Base-by-base conservation (phyloP, 2,113 vertebrate species). In the Mesoclemmys tuberculata region DNA sequence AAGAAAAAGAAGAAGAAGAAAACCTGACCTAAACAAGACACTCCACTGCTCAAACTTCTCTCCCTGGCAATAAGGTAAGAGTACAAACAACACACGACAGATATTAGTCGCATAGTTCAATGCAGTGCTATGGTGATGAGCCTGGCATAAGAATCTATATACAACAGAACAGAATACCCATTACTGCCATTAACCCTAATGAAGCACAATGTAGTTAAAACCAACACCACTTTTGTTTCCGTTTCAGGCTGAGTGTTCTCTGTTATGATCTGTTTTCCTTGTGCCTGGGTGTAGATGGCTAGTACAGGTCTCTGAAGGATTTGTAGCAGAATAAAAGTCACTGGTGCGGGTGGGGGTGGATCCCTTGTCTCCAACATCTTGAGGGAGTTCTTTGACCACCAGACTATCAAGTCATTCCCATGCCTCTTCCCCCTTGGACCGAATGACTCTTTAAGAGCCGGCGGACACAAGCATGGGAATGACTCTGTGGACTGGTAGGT, bases 91-190 rank as follows among this genome's bases (percentile, higher is more conserved):
- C n/a, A 75, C 0, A 0, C 29, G 78, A 88, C 44, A n/a, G 26
- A 19, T 75, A 14, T 24, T 3, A 77, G 10, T 5, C 31, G 38
- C 0, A 0, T 27, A 85, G 24, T 55, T 89, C 24, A 77, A 64
- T 81, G 80, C 4, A 14, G 38, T 88, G 61, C 22, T 80, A 22
- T n/a, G n/a, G n/a, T n/a, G n/a, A n/a, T n/a, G n/a, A n/a, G n/a
- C n/a, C n/a, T n/a, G n/a, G n/a, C n/a, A n/a, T 21, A 41, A 41
- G 18, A 61, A 61, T 10, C 58, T 31, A 35, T n/a, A n/a, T n/a
- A 38, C 35, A 54, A 27, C 21, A 27, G 21, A 81, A 38, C 11
- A 5, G 19, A 80, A 49, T n/a, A 51, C 35, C n/a, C n/a, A 5
- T 38, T 48, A 26, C 51, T 51, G 51, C 3, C 12, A 4, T 5